Percentiles rank a stretch among this genome's conserved stretches.
These are phyloP conservation scores for Willowsia nigromaculata DNA, from an alignment of 2,888 invertebrate genomes.

Conservation along the genomic window DNA sequence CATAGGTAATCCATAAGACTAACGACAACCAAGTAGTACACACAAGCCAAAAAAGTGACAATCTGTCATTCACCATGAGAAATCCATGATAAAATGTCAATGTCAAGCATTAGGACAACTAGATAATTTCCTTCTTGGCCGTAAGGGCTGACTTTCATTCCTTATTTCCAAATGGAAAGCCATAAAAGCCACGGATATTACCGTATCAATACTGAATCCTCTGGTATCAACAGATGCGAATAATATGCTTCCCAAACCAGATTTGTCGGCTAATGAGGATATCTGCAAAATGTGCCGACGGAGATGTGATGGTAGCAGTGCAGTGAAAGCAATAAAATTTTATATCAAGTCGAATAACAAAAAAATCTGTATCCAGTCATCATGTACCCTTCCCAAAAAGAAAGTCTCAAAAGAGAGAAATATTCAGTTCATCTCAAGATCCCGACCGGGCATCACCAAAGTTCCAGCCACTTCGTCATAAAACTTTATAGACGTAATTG, in stretches of 20 bases:
- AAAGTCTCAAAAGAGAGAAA: not conserved
- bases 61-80: too few species aligned
- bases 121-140: too few species aligned
- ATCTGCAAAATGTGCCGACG: not conserved
- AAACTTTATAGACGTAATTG: not conserved
- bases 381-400: too few species aligned
- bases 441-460: not conserved
- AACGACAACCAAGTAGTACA: too few species aligned
- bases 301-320: too few species aligned
- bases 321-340: not conserved
- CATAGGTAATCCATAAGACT: too few species aligned
- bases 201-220: too few species aligned
- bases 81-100: too few species aligned
- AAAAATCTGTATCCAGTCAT: too few species aligned
- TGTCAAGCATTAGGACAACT: too few species aligned
- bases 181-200: not conserved
- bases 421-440: not conserved
- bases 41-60: too few species aligned
- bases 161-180: not conserved
- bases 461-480: not conserved
- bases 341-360: not conserved
- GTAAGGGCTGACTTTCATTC: not conserved
- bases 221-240: not conserved
- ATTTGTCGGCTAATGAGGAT: not conserved
- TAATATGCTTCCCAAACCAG: not conserved